Evolutionary conservation across 2,113 vertebrate species (phyloP).

Genomic region (Hemiscyllium ocellatum): DNA sequence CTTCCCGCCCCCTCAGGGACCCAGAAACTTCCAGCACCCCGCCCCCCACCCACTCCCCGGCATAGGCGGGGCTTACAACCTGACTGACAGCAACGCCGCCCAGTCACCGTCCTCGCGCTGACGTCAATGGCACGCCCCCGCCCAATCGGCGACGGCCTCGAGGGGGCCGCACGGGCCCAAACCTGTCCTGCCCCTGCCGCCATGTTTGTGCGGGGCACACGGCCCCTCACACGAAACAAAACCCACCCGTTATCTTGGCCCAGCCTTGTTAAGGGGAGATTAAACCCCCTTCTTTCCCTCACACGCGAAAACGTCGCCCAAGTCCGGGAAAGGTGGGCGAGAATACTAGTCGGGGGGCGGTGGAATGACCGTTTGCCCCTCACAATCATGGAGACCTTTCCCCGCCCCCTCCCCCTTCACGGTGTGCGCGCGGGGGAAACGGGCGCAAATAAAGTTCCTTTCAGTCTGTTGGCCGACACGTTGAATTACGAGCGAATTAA

Average conservation of each 20-base stretch:
- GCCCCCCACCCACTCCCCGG: too few species aligned
- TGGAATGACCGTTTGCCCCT: not conserved
- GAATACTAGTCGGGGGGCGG: not conserved
- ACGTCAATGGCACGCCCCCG: accelerated
- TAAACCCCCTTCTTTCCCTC: not conserved
- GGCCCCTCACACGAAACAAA: not conserved
- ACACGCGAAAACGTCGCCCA: not conserved
- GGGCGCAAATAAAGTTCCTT: too few species aligned
- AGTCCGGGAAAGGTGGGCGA: not conserved
- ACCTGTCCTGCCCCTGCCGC: not conserved
- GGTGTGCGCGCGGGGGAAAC: too few species aligned
- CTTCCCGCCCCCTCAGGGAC: too few species aligned
- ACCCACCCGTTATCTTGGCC: not conserved
- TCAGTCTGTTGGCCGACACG: not conserved
- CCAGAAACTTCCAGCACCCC: not conserved
- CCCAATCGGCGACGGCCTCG: not conserved
- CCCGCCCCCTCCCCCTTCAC: too few species aligned
- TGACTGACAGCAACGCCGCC: not conserved
- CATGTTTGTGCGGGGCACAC: constrained; percentile 24
- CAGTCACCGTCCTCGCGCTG: accelerated
- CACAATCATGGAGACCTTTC: not conserved
- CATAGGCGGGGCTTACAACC: not conserved
- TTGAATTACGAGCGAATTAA: not conserved
- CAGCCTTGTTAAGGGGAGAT: not conserved
- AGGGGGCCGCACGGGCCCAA: not conserved